Evolutionary conservation across 2,888 invertebrate genomes (phyloP), one percentile per base, ranked within the genome.

Genomic region (Apoda limacodes): DNA sequence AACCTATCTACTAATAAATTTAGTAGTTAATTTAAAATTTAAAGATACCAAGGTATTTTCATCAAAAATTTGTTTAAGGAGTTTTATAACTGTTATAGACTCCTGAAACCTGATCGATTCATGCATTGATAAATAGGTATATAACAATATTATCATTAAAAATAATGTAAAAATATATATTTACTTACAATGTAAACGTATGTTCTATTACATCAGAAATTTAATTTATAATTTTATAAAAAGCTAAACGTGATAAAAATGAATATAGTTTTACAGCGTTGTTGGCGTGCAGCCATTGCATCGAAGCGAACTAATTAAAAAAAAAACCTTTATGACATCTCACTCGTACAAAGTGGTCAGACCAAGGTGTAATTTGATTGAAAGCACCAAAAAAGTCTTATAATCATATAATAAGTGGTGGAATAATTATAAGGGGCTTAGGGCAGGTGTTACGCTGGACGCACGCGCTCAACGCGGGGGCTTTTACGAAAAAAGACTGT

Each of bases 321-420:
- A 60, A 69, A 72, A 72, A 71, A 67, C 56, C 43, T 71, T 72
- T 75, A 76, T 72, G 78, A 80, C 78, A 78, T 78, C 78, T 80
- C 66, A 78, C 70, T 80, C 66, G 42, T 60, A 61, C 66, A 57
- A 71, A 74, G 67, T 70, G 65, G 61, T 60, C 60, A 46, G 52
- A 54, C 64, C 66, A 78, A 78, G 76, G 80, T 80, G 80, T 78
- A 80, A 80, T 80, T 80, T 76, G 78, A 78, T 78, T 78, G 80
- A 80, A 76, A 78, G 80, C 74, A 74, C 75, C 74, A 78, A 80
- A 80, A 80, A 78, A 76, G 64, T 74, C 64, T 66, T 68, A 75
- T 78, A 74, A 78, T 78, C 71, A 74, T 74, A 71, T 75, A 72
- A 78, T 76, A 74, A 76, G 75, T 72, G 72, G 72, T 65, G 62